Base-by-base conservation (phyloP, 1,140 invertebrate species). In the Danaus melanippus region DNA sequence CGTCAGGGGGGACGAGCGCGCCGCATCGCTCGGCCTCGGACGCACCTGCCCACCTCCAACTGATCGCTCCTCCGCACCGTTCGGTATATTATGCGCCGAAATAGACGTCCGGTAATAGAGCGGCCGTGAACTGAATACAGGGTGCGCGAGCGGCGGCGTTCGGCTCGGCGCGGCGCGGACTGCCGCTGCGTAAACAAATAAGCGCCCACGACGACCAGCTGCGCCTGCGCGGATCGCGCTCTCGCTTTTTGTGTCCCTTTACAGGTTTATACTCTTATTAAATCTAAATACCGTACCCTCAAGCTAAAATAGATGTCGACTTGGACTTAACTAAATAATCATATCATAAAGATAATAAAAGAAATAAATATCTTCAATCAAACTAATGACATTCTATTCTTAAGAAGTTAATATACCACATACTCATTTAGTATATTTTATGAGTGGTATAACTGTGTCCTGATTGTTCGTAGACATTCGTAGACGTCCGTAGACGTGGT, bases 61-160 rank as follows among this genome's bases (percentile, higher is more conserved):
- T 81, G 78, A 77, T 69, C 74, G 70, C 72, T 74, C 60, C 75
- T 73, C 77, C 60, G 69, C 72, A 79, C 76, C 71, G 76, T 71
- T 66, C 71, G 56, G 64, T 74, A 73, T 79, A 82, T 82, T 79
- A 77, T 79, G 78, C 73, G 78, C 82, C 76, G 79, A 82, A 85
- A 85, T 85, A 85, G 79, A 81, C 74, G 79, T 77, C 75, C 71
- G 74, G 65, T 81, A 76, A 83, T 85, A 85, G 79, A 76, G 76
- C 76, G 81, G 76, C 78, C 82, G 79, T 83, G 79, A 83, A 85
- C 79, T 83, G 79, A 74, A 81, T 81, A 73, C 74, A 76, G 76
- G 71, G 71, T 74, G 74, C 69, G 73, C 69, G 65, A 70, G 69
- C 72, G 69, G 71, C 70, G 68, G 74, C 73, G 69, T 71, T 62